Evolutionary conservation across 2,797 vertebrate species (phyloP).

Genomic region (Siniperca undulata): DNA sequence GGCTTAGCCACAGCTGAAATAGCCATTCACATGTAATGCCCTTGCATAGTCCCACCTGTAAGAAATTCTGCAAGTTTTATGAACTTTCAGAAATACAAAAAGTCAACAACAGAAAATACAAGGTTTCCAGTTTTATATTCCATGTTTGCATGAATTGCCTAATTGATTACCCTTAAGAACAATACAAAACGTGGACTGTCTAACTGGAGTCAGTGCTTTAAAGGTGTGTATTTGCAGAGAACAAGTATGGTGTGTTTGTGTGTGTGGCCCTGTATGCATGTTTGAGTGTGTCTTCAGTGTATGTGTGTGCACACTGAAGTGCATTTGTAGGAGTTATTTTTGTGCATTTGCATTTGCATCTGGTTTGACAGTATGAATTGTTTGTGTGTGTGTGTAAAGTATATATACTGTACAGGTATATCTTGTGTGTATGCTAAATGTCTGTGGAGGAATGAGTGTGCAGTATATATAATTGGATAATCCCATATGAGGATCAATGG

Average conservation of each 20-base stretch:
- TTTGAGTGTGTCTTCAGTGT: not conserved
- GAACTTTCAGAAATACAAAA: constrained; percentile 3
- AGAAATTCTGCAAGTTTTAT: constrained; percentile 44
- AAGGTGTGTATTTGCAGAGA: not conserved
- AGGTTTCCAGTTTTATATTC: not conserved
- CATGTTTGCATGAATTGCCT: not conserved
- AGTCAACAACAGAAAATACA: constrained; percentile 7
- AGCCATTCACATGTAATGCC: constrained; percentile 89
- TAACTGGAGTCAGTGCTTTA: not conserved
- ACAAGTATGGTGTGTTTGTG: not conserved
- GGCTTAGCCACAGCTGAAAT: constrained; percentile 87
- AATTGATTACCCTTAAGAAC: not conserved
- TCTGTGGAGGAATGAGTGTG: constrained; percentile 61
- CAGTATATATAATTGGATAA: constrained; percentile 78
- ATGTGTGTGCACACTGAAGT: not conserved
- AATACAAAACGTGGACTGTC: not conserved
- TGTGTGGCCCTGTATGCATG: not conserved
- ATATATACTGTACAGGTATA: not conserved
- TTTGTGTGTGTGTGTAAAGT: not conserved
- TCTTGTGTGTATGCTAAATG: not conserved
- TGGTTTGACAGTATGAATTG: constrained; percentile 3
- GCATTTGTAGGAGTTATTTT: not conserved
- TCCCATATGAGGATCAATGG: constrained; percentile 74
- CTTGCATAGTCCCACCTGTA: constrained; percentile 64
- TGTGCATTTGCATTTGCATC: too few species aligned